Conservation (phyloP, 2,797 vertebrate genomes). For the Hoplostethus mediterraneus region DNA sequence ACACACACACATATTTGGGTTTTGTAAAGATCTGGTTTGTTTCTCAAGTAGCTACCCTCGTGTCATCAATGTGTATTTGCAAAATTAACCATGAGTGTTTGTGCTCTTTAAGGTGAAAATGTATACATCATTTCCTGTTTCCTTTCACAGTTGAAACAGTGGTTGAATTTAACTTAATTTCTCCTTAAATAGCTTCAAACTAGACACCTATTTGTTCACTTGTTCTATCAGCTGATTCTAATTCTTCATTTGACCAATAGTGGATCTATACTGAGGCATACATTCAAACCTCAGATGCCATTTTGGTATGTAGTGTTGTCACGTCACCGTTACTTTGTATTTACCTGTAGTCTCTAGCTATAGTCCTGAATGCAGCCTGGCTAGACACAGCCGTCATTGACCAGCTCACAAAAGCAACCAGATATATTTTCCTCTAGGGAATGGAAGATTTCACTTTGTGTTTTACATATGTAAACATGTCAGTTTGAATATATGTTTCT, state of each 20-base stretch:
- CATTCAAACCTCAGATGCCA: no score
- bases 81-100: not conserved
- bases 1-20: no score
- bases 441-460: constrained; percentile 1
- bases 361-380: no score
- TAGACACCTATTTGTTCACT: not conserved
- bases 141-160: no score
- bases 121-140: not conserved
- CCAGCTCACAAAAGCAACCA: not conserved
- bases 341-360: no score
- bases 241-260: not conserved
- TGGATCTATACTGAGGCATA: no score
- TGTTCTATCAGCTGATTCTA: not conserved
- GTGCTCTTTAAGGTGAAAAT: not conserved
- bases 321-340: no score
- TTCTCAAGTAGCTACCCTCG: not conserved
- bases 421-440: not conserved
- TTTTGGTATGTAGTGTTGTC: no score
- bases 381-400: no score
- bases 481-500: not conserved
- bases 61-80: not conserved
- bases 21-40: not conserved
- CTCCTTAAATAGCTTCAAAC: not conserved
- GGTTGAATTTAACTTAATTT: no score
- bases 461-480: not conserved